phyloP scores from a whole-genome alignment of 1,140 invertebrate genomes.

The Euglossa dilemma region DNA sequence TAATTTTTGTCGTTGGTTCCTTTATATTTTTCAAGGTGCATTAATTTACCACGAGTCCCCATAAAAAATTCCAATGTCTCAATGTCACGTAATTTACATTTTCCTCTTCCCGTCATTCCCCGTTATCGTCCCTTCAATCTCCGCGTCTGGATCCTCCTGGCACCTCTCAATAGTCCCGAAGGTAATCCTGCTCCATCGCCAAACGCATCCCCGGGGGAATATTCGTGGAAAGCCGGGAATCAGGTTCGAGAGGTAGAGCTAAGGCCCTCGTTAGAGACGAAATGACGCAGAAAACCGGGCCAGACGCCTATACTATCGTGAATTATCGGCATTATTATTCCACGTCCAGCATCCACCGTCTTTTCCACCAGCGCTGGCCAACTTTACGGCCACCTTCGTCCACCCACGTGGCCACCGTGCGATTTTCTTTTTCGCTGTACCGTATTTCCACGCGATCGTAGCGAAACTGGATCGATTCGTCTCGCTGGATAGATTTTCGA shows the following conservation, averaged over 20 bases:
- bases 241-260: not conserved
- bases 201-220: not conserved
- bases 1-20: too few relatives aligned
- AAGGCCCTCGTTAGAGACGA: not conserved
- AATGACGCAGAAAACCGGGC: not conserved
- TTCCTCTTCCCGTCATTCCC: not conserved
- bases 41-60: not conserved
- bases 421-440: not conserved
- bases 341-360: not conserved
- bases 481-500: not conserved
- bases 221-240: not conserved
- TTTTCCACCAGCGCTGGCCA: slow-evolving; percentile 11
- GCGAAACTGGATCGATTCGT: slow-evolving; percentile 11
- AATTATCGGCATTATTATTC: slow-evolving; percentile 35
- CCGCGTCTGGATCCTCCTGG: not conserved
- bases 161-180: not conserved
- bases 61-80: not conserved
- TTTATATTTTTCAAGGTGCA: too few relatives aligned
- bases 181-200: not conserved
- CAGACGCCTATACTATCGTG: not conserved
- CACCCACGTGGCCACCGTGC: slow-evolving; percentile 11
- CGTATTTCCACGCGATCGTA: not conserved
- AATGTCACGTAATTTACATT: slow-evolving; percentile 20
- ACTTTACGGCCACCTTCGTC: slow-evolving; percentile 28
- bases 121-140: not conserved